phyloP scores from a whole-genome alignment of 1,140 invertebrate species.

The Bombus picipes region DNA sequence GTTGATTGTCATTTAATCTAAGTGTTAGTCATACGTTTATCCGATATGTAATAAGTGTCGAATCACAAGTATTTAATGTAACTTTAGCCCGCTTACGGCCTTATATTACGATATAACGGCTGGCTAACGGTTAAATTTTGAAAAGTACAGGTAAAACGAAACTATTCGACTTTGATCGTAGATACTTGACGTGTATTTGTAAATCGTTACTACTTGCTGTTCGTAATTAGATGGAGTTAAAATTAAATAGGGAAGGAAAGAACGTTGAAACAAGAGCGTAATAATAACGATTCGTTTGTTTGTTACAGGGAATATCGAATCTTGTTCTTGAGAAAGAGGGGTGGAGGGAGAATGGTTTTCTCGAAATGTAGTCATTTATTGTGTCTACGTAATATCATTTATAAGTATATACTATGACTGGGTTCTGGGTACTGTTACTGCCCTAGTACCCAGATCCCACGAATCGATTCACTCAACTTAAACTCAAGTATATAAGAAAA shows the following conservation, averaged over 20 bases:
- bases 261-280: neutral
- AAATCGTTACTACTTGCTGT: slow-evolving; percentile 25
- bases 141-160: neutral
- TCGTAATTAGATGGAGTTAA: slow-evolving; percentile 22
- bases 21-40: slow-evolving; percentile 16
- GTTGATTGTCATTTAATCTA: neutral
- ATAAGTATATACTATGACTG: neutral
- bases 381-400: neutral
- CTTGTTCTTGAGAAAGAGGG: neutral
- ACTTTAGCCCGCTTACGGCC: slow-evolving; percentile 1
- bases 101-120: neutral
- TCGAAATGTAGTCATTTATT: neutral
- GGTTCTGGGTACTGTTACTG: slow-evolving; percentile 73
- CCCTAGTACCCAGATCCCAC: slow-evolving; percentile 69
- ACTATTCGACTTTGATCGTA: neutral
- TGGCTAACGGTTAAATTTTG: neutral
- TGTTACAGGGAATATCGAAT: slow-evolving; percentile 3
- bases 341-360: neutral
- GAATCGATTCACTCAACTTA: neutral
- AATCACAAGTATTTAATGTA: slow-evolving; percentile 6
- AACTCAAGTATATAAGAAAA: slow-evolving; percentile 15
- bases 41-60: slow-evolving; percentile 12
- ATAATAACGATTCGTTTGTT: slow-evolving; percentile 30
- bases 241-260: neutral
- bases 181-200: neutral